phyloP scores from a whole-genome alignment of 2,113 vertebrate genomes.

The Alethe castanea region DNA sequence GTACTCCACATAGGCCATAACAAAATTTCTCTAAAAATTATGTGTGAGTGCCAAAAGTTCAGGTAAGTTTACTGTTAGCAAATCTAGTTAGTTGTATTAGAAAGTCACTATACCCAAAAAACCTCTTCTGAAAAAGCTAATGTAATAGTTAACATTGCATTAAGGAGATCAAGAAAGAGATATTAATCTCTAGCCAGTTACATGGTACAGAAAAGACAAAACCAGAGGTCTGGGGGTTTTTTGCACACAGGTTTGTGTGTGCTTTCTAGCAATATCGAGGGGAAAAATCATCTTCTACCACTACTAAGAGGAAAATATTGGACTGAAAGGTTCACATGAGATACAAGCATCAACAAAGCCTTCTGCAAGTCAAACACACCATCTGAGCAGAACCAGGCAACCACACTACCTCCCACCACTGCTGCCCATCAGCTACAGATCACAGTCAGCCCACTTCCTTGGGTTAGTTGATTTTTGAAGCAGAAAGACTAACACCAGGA shows the following conservation, averaged over 20 bases:
- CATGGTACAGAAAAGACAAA: not conserved
- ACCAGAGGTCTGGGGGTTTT: not conserved
- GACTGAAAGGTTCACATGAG: not conserved
- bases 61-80: not conserved
- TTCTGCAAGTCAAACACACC: not conserved
- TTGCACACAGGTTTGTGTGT: not conserved
- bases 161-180: not conserved
- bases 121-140: not conserved
- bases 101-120: not conserved
- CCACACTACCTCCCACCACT: not conserved
- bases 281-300: not conserved
- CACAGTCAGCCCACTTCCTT: not conserved
- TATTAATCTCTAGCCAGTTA: not conserved
- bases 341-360: not conserved
- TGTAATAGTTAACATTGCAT: not conserved
- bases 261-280: not conserved
- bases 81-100: not conserved
- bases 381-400: not conserved
- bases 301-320: not conserved
- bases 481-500: conserved; percentile 6
- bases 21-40: not conserved
- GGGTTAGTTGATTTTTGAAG: conserved; percentile 33
- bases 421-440: not conserved
- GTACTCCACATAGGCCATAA: not conserved
- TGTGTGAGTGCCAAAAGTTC: not conserved